Evolutionary conservation across 92 coral and sea anemone genomes (phyloP).

Genomic region (Phenganax stokvisi): DNA sequence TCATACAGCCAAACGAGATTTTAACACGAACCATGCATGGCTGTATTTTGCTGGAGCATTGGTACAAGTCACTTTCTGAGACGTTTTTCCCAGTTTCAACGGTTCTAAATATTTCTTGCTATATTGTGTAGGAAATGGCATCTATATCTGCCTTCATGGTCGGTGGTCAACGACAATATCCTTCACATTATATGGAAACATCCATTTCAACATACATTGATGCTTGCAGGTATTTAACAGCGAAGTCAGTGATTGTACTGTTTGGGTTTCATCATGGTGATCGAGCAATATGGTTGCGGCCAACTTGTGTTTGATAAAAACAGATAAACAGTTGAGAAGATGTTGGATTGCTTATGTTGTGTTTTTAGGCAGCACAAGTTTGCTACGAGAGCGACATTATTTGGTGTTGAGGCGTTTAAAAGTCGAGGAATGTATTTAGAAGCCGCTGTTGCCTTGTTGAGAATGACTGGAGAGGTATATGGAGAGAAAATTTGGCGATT

Average conservation of each 20-base stretch:
- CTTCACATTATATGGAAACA: conserved; percentile 95
- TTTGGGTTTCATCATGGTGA: too few species aligned
- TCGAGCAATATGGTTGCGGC: too few species aligned
- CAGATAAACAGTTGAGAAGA: too few species aligned
- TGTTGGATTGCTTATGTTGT: too few species aligned
- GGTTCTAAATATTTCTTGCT: background rate
- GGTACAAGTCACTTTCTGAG: conserved; percentile 42
- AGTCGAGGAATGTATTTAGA: conserved; percentile 66
- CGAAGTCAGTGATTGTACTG: too few species aligned
- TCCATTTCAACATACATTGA: conserved; percentile 84
- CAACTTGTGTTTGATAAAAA: too few species aligned
- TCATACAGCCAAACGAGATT: conserved; percentile 95
- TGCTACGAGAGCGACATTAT: conserved; percentile 86
- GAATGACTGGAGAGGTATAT: conserved; percentile 90
- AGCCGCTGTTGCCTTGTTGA: conserved; percentile 93
- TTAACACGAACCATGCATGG: conserved; percentile 93
- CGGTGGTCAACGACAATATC: conserved; percentile 73
- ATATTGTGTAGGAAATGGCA: conserved; percentile 83
- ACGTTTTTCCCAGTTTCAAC: background rate
- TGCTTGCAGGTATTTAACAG: conserved; percentile 61
- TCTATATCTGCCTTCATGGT: conserved; percentile 87
- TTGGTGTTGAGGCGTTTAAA: conserved; percentile 84
- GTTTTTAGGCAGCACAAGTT: conserved; percentile 83
- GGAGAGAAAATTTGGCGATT: background rate
- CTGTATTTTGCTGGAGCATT: conserved; percentile 95